These are phyloP conservation scores for Sigmodon hispidus DNA, from an alignment of 2,113 vertebrate genomes.

Conservation along the genomic window DNA sequence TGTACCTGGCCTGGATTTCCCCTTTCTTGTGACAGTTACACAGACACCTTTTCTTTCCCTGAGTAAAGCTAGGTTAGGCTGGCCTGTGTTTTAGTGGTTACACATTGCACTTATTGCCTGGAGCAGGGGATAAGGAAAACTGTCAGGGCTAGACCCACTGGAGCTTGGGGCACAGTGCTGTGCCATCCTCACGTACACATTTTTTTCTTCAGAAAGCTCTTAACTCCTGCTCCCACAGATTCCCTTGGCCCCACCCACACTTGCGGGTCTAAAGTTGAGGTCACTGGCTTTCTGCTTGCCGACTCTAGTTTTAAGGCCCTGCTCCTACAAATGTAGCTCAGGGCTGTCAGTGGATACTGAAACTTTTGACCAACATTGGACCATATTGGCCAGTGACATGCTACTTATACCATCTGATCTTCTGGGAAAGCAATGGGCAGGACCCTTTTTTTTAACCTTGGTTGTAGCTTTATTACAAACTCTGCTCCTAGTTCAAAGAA, in stretches of 20 bases:
- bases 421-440: not conserved
- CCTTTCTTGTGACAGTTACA: slow-evolving; percentile 28
- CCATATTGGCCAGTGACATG: not conserved
- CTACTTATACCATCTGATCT: not conserved
- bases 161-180: not conserved
- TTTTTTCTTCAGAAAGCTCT: not conserved
- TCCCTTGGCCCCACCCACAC: slow-evolving; percentile 33
- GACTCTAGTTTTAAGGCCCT: not conserved
- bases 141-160: not conserved
- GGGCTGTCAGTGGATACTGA: not conserved
- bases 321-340: slow-evolving; percentile 36
- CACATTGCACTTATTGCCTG: not conserved
- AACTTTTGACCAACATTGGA: not conserved
- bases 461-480: slow-evolving; percentile 31
- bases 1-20: slow-evolving; percentile 41
- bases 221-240: not conserved
- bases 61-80: slow-evolving; percentile 46
- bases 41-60: slow-evolving; percentile 27
- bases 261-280: slow-evolving; percentile 27
- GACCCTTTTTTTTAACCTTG: not conserved
- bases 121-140: not conserved
- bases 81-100: not conserved
- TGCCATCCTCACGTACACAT: not conserved
- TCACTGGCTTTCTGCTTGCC: slow-evolving; percentile 35
- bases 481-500: not conserved